These are phyloP conservation scores for Imbricaverruca yamaguchii DNA, from an alignment of 2,888 invertebrate genomes.

Conservation along the genomic window DNA sequence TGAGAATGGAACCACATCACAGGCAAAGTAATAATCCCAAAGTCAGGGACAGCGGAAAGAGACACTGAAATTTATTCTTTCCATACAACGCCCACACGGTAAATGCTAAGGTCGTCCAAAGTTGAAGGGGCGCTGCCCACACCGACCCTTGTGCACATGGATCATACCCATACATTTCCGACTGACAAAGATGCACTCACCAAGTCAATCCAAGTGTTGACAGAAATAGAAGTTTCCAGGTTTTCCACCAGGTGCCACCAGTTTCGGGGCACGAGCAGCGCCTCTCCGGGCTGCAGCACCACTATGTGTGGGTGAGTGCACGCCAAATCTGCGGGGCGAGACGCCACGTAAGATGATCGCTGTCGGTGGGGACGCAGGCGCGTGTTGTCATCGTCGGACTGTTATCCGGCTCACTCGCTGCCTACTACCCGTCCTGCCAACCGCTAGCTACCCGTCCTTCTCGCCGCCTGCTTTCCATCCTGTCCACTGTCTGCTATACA, in stretches of 20 bases:
- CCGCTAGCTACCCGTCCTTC: background rate
- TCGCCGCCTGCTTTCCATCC: background rate
- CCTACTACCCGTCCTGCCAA: background rate
- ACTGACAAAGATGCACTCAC: slow-evolving; percentile 41
- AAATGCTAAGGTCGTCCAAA: too few species aligned
- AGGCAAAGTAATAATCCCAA: too few species aligned
- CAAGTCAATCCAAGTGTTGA: slow-evolving; percentile 71
- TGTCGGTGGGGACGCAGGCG: background rate
- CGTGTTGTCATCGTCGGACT: background rate
- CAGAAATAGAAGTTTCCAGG: slow-evolving; percentile 49
- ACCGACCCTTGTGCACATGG: too few species aligned
- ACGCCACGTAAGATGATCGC: too few species aligned
- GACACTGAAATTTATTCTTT: too few species aligned
- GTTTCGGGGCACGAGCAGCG: slow-evolving; percentile 75
- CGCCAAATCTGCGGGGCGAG: background rate
- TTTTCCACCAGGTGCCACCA: slow-evolving; percentile 98
- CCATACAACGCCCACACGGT: too few species aligned
- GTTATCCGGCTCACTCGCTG: too few species aligned
- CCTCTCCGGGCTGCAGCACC: slow-evolving; percentile 71
- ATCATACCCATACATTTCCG: too few species aligned
- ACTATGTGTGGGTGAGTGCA: slow-evolving; percentile 46
- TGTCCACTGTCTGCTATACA: slow-evolving; percentile 29
- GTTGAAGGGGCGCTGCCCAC: background rate
- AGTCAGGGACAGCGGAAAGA: too few species aligned
- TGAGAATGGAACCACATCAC: too few species aligned